Base-by-base conservation (phyloP, 2,797 vertebrate species). In the Sebastes diaconus region DNA sequence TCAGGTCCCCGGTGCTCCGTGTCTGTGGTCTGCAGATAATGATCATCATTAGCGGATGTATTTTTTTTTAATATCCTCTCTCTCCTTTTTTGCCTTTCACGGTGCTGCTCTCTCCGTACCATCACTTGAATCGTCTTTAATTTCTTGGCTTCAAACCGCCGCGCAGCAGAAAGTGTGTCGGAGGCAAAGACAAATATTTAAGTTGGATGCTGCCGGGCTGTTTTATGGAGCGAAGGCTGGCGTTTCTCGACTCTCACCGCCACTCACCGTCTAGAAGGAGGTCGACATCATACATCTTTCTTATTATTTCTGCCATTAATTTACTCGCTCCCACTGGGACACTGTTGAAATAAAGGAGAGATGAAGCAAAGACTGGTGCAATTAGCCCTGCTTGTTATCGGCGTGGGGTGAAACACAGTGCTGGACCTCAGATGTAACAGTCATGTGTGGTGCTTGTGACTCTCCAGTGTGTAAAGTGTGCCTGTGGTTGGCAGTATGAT, bases 111-210 rank as follows among this genome's bases (percentile, higher is more conserved):
- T 89, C 68, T 87, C 46, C 46, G 57, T 69, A 72, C 78, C 77
- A 39, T 86, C 80, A 69, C 81, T 91, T 83, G 87, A 76, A 84
- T 88, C n/a, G n/a, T 83, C 81, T 87, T 82, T 72, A 76, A 87
- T 89, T 81, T 87, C 87, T 85, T 79, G 73, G 80, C 81, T 61
- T 61, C 50, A 79, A 89, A 69, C 74, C 55, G 42, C 69, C 18
- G 11, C 64, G 78, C 67, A 79, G 83, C 77, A 83, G 60, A 89
- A 46, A 88, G 89, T 88, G 93, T 88, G 88, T 88, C 82, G 68
- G 46, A 88, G 85, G 81, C 77, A 75, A 92, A 91, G 88, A 54
- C 90, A 93, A 94, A 94, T 93, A 93, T 94, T 94, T 85, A 87
- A 87, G 85, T 90, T 93, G 88, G 93, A 91, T 83, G 10, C 73